Evolutionary conservation across 2,888 invertebrate species (phyloP).

Genomic region (Unio delphinus): DNA sequence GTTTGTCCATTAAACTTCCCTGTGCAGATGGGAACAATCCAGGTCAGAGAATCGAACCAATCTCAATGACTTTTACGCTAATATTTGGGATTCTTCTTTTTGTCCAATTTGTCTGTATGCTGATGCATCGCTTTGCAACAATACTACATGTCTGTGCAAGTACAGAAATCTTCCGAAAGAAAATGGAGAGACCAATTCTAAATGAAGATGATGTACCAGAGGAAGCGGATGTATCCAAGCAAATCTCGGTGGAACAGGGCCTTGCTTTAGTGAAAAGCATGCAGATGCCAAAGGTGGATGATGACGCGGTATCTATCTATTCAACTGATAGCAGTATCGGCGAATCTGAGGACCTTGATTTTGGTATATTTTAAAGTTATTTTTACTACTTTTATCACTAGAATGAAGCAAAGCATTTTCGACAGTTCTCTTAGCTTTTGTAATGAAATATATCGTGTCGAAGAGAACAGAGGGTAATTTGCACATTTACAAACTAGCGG

Average conservation of each 20-base stretch:
- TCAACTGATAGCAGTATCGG: slow-evolving; percentile 3
- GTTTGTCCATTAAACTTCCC: slow-evolving; percentile 29
- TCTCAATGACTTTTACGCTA: slow-evolving; percentile 50
- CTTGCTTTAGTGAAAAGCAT: slow-evolving; percentile 31
- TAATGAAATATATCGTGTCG: no score
- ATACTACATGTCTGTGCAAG: slow-evolving; percentile 96
- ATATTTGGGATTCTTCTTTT: slow-evolving; percentile 52
- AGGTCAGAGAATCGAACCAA: slow-evolving; percentile 42
- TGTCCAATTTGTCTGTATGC: slow-evolving; percentile 83
- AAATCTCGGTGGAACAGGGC: slow-evolving; percentile 15
- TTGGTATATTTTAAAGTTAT: no score
- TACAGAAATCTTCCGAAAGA: slow-evolving; percentile 74
- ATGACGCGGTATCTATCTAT: slow-evolving; percentile 18
- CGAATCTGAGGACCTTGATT: no score
- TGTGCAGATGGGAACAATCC: slow-evolving; percentile 9
- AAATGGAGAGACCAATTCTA: neutral
- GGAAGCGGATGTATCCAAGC: slow-evolving; percentile 1
- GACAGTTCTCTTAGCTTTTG: no score
- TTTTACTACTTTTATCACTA: no score
- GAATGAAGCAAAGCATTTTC: no score
- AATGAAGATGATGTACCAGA: slow-evolving; percentile 1
- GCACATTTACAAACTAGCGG: no score
- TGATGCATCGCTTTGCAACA: slow-evolving; percentile 98
- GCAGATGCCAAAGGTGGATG: slow-evolving; percentile 34
- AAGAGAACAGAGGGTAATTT: no score